Conservation (phyloP, 2,113 vertebrate genomes). For the Antechinus flavipes region DNA sequence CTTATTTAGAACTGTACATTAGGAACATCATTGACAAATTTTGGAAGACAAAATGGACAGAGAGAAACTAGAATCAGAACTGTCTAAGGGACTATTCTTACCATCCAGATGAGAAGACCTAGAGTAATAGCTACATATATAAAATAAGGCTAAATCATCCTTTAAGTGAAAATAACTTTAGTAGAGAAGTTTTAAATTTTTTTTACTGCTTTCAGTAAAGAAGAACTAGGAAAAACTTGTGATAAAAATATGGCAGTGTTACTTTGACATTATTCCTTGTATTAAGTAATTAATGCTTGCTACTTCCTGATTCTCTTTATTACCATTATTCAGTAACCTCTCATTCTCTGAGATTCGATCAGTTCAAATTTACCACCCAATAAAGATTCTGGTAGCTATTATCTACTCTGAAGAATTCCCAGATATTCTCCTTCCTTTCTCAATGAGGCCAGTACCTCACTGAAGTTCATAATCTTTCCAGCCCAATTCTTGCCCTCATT, state of each 20-base stretch:
- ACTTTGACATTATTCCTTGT: neutral
- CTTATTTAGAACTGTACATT: neutral
- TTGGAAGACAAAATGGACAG: neutral
- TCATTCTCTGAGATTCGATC: neutral
- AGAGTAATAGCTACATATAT: neutral
- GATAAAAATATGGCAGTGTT: neutral
- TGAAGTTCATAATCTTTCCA: neutral
- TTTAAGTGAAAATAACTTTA: neutral
- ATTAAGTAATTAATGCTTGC: neutral
- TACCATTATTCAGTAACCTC: neutral
- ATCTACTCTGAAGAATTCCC: neutral
- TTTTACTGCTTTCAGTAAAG: neutral
- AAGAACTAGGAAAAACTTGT: neutral
- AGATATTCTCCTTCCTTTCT: neutral
- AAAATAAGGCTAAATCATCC: neutral
- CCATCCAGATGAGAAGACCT: neutral
- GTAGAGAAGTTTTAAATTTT: neutral
- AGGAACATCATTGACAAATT: neutral
- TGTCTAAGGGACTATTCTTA: neutral
- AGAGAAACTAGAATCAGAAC: neutral
- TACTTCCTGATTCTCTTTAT: neutral
- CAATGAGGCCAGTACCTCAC: neutral
- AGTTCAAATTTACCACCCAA: neutral
- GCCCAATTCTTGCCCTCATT: neutral
- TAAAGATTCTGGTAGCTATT: neutral